Evolutionary conservation across 2,797 vertebrate genomes (phyloP).

Genomic region (Xiphorhynchus erythropygius): DNA sequence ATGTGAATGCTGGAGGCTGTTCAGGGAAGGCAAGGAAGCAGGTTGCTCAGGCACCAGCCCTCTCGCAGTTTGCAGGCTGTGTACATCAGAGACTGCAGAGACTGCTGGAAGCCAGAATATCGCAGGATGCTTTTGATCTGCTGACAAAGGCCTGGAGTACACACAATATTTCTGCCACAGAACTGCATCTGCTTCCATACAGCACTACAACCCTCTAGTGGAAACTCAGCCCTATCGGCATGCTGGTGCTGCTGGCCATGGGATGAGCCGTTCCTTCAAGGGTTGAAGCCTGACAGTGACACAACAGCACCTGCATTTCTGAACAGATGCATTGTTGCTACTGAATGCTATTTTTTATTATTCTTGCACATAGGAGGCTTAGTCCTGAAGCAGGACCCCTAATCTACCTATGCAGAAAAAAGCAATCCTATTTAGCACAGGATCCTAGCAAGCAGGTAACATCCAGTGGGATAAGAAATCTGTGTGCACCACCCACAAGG

Average conservation of each 20-base stretch:
- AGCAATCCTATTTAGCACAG: neutral
- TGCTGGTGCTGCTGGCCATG: fast-evolving
- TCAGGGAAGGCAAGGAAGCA: neutral
- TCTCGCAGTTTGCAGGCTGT: neutral
- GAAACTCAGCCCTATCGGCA: neutral
- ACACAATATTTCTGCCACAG: neutral
- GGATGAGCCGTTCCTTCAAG: fast-evolving
- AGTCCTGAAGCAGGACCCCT: neutral
- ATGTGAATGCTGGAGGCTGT: neutral
- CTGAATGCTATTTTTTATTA: neutral
- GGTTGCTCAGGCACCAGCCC: neutral
- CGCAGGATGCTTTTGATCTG: slow-evolving; percentile 26
- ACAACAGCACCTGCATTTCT: neutral
- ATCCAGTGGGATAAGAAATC: neutral
- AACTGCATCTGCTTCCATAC: neutral
- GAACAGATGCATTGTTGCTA: neutral
- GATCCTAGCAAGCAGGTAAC: neutral
- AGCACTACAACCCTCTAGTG: slow-evolving; percentile 66
- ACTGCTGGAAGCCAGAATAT: neutral
- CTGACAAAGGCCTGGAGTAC: slow-evolving; percentile 39
- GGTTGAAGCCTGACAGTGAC: neutral
- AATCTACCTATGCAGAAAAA: fast-evolving
- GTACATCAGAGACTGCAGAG: slow-evolving; percentile 1
- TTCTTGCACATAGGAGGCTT: neutral
- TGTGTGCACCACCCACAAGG: neutral